Conservation (phyloP, 2,797 vertebrate genomes). For the Oreochromis mossambicus region DNA sequence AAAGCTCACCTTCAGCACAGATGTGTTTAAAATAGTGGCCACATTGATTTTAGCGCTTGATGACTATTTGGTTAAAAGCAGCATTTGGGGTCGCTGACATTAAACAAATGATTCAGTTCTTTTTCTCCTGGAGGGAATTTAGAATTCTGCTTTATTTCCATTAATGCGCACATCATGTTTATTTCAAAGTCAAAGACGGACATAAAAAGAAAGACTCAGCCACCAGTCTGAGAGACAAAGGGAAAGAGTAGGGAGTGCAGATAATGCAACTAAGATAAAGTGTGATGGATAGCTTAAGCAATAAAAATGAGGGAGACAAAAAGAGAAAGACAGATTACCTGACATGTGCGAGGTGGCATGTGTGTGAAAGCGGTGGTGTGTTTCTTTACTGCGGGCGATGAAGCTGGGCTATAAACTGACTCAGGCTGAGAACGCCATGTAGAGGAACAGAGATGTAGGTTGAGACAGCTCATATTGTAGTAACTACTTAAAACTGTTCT, state of each 20-base stretch:
- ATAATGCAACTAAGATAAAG: conserved; percentile 47
- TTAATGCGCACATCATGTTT: not conserved
- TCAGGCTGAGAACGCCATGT: conserved; percentile 67
- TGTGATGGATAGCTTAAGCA: conserved; percentile 59
- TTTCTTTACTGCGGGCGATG: conserved; percentile 70
- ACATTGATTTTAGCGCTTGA: not conserved
- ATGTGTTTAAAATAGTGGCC: not conserved
- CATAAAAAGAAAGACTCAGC: conserved; percentile 10
- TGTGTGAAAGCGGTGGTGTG: conserved; percentile 71
- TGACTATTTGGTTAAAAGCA: conserved; percentile 14
- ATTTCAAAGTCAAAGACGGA: conserved; percentile 44
- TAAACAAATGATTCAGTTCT: not conserved
- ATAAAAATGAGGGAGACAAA: conserved; percentile 45
- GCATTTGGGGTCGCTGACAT: not conserved
- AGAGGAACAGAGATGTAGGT: conserved; percentile 36
- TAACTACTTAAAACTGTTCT: not conserved
- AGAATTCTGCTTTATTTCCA: conserved; percentile 25
- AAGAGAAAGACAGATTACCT: conserved; percentile 78
- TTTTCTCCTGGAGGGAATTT: conserved; percentile 34
- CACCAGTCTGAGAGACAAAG: not conserved
- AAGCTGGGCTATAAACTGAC: conserved; percentile 71
- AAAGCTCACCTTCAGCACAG: not conserved
- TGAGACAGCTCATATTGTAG: conserved; percentile 34
- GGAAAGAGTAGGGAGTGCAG: conserved; percentile 1
- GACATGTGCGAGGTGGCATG: conserved; percentile 70